Base-by-base conservation (phyloP, 1,140 invertebrate genomes). In the Macrocentrus cingulum region DNA sequence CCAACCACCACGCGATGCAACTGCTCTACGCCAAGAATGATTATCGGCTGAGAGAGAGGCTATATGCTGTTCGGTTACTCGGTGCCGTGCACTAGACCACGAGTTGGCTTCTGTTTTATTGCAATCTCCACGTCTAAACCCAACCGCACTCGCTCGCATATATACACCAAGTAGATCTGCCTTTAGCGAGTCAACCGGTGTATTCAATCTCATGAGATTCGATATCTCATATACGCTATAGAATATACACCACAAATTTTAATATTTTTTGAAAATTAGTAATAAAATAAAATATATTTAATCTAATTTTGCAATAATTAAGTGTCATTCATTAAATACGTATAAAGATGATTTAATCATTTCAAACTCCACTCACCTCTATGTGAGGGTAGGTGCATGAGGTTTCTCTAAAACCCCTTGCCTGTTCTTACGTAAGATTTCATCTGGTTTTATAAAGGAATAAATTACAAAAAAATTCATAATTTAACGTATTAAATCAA, bases 11-110 rank as follows among this genome's bases (percentile, higher is more conserved):
- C 50, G 45, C 42, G 55, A 56, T 56, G 37, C 66, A 63, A 64
- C 62, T 63, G 54, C 59, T 42, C 15, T 25, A 53, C 23, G 45
- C 60, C 61, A 32, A 55, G 62, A 67, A 71, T 68, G 66, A 71
- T 71, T 68, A 70, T 67, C 60, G 62, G 66, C 52, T 42, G 41
- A 36, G 39, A 48, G 22, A 45, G 46, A 51, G 56, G 54, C 59
- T 8, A 22, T 1, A 37, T 11, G 32, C 23, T 37, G 11, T 36
- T 51, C 34, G 15, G 1, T n/a, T n/a, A n/a, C n/a, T n/a, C n/a
- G n/a, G n/a, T n/a, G n/a, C n/a, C 11, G 11, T 51, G 32, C 18
- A 49, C 36, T 39, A 42, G 7, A 42, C 51, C 37, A 42, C 36
- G 19, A 41, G 22, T 42, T 39, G 37, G 51, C 37, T 29, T 53